Evolutionary conservation across 1,140 invertebrate genomes (phyloP).

Genomic region (Aphis gossypii): DNA sequence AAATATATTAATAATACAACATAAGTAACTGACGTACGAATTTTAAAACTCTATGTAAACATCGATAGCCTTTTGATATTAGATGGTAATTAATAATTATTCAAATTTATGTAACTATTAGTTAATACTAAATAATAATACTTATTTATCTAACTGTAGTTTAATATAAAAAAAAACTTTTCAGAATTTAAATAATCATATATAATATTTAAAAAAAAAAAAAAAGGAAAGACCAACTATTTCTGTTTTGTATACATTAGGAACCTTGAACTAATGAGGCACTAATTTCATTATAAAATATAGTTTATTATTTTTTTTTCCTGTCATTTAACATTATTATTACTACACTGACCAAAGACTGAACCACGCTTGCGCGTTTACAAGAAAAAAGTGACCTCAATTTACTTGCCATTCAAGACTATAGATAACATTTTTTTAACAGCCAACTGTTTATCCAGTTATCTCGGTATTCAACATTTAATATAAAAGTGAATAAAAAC

Average conservation of each 20-base stretch:
- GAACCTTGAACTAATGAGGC: not conserved
- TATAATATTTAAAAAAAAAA: too few relatives aligned
- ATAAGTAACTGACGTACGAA: too few relatives aligned
- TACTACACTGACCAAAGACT: not conserved
- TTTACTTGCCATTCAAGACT: not conserved
- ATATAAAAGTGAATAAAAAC: not conserved
- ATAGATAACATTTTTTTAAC: not conserved
- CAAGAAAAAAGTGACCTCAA: not conserved
- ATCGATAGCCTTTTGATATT: too few relatives aligned
- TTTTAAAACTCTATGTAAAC: too few relatives aligned
- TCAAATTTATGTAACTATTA: too few relatives aligned
- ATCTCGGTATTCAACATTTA: not conserved
- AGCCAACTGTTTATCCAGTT: not conserved
- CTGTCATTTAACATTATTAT: not conserved
- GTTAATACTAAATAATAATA: too few relatives aligned
- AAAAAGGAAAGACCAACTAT: not conserved
- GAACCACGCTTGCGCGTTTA: not conserved
- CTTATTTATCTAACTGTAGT: too few relatives aligned
- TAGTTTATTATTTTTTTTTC: not conserved
- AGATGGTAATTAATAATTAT: too few relatives aligned
- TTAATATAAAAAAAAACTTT: too few relatives aligned
- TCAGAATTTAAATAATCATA: too few relatives aligned
- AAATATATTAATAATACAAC: too few relatives aligned
- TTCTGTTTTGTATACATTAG: not conserved
- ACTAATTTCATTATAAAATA: not conserved